Evolutionary conservation across 2,888 invertebrate genomes (phyloP).

Genomic region (Ypsolopha sequella): DNA sequence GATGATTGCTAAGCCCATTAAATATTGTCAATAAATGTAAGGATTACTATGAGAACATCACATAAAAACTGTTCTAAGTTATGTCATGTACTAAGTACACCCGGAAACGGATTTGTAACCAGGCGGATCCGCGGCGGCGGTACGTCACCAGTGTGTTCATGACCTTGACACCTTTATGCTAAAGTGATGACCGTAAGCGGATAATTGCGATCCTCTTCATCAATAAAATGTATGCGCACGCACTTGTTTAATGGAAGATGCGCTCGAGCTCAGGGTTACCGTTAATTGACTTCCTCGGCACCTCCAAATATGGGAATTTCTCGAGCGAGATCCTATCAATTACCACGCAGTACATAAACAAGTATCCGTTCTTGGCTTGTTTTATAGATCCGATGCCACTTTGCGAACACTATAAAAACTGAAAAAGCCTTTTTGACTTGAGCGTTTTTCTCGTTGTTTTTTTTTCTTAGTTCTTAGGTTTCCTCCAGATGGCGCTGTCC

Average conservation of each 20-base stretch:
- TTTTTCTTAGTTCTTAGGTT: too few relatives aligned
- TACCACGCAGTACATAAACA: not conserved
- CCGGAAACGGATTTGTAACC: slow-evolving; percentile 36
- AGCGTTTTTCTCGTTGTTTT: too few relatives aligned
- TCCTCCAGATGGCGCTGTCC: too few relatives aligned
- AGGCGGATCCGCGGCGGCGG: slow-evolving; percentile 14
- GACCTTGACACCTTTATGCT: slow-evolving; percentile 47
- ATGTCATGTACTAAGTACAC: slow-evolving; percentile 22
- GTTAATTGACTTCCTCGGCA: slow-evolving; percentile 1
- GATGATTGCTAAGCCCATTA: too few relatives aligned
- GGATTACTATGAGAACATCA: not conserved
- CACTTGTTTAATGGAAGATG: slow-evolving; percentile 14
- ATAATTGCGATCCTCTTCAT: slow-evolving; percentile 38
- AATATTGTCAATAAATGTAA: not conserved
- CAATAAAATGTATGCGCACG: slow-evolving; percentile 30
- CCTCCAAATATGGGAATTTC: not conserved
- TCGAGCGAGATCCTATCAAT: not conserved
- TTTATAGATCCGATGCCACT: not conserved
- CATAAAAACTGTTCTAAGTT: slow-evolving; percentile 17
- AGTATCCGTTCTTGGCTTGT: not conserved
- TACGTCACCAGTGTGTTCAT: slow-evolving; percentile 16
- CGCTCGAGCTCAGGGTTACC: slow-evolving; percentile 1
- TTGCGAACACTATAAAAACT: not conserved
- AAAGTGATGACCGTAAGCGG: slow-evolving; percentile 33
- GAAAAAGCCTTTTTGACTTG: not conserved